Conservation (phyloP, 2,888 invertebrate species). For the Nomada goodeniana region DNA sequence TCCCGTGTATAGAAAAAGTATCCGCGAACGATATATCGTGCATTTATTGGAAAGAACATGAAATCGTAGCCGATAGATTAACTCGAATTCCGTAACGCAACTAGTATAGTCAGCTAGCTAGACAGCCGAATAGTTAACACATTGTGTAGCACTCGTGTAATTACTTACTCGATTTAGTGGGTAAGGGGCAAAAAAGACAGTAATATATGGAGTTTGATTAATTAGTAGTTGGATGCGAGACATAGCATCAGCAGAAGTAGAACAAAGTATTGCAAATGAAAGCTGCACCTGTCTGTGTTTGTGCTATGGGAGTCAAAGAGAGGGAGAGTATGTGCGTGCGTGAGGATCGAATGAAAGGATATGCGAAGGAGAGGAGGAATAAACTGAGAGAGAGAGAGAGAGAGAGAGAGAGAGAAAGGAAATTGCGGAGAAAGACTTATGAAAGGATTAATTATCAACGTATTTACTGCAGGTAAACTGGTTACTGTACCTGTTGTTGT, state of each 20-base stretch:
- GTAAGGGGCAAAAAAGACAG: constrained; percentile 66
- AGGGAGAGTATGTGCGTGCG: constrained; percentile 4
- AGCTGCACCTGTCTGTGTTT: not conserved
- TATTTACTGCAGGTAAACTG: constrained; percentile 83
- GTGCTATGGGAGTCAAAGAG: not conserved
- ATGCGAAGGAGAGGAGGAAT: constrained; percentile 14
- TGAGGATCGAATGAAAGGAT: constrained; percentile 11
- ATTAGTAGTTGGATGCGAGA: constrained; percentile 53
- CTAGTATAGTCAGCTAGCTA: constrained; percentile 69
- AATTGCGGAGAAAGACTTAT: constrained; percentile 27
- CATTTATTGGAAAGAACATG: constrained; percentile 46
- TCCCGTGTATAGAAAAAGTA: not conserved
- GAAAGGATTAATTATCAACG: constrained; percentile 72
- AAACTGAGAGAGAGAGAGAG: constrained; percentile 18
- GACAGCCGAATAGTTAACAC: constrained; percentile 68
- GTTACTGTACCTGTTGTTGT: constrained; percentile 84
- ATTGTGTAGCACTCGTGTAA: constrained; percentile 68
- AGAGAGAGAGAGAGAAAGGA: constrained; percentile 19
- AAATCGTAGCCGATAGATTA: constrained; percentile 59
- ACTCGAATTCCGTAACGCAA: constrained; percentile 59
- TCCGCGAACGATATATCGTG: not conserved
- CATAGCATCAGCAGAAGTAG: constrained; percentile 35
- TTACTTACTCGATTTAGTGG: constrained; percentile 67
- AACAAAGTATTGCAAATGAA: not conserved
- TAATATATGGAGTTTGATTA: constrained; percentile 60